Conservation (phyloP, 1,140 invertebrate genomes). For the Cyclargus thomasi region DNA sequence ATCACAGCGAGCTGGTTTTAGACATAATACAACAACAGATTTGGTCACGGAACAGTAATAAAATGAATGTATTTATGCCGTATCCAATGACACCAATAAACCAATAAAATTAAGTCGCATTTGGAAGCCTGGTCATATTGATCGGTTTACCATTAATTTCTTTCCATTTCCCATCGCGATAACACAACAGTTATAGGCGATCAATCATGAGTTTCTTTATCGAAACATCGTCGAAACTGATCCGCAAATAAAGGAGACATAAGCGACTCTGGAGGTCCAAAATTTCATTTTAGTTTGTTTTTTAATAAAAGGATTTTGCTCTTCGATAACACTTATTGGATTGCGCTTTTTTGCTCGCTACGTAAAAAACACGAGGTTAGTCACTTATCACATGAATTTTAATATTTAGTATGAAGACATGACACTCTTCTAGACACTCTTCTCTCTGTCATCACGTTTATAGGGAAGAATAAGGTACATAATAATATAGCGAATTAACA, state of each 20-base stretch:
- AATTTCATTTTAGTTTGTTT: neutral
- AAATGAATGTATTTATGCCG: conserved; percentile 16
- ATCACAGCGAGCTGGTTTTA: neutral
- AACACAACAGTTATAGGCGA: neutral
- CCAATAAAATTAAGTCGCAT: conserved; percentile 17
- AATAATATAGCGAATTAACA: too few species aligned
- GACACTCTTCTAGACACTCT: too few species aligned
- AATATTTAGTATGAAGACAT: too few species aligned
- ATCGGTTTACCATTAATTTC: neutral
- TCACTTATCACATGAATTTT: too few species aligned
- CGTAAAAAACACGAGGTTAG: too few species aligned
- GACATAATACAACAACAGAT: conserved; percentile 6
- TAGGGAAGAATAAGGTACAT: too few species aligned
- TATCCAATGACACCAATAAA: conserved; percentile 21
- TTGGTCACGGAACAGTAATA: conserved; percentile 15
- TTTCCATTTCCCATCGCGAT: neutral
- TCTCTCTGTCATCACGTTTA: too few species aligned
- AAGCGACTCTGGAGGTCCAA: neutral
- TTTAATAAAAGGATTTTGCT: neutral
- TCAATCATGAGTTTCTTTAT: conserved; percentile 1
- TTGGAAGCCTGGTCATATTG: conserved; percentile 5
- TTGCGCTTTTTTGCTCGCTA: too few species aligned
- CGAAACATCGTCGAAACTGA: neutral
- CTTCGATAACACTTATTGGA: neutral
- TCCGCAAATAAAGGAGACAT: neutral